phyloP scores from a whole-genome alignment of 2,888 invertebrate genomes.

The Dicranocentrus wangi region DNA sequence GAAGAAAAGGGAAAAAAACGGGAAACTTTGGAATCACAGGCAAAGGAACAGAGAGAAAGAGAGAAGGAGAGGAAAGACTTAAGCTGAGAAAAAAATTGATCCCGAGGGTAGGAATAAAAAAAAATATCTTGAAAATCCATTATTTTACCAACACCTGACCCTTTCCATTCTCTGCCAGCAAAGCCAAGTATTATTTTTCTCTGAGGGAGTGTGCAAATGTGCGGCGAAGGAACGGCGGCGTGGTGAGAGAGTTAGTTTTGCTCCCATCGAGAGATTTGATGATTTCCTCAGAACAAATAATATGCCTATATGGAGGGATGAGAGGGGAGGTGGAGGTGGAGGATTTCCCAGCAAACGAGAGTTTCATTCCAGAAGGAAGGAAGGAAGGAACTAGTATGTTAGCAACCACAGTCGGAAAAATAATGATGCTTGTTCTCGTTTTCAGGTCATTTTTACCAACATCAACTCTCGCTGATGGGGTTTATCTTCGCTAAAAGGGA shows the following conservation, averaged over 20 bases:
- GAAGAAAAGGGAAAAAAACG: no score
- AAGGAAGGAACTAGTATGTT: no score
- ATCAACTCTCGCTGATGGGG: no score
- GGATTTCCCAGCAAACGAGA: no score
- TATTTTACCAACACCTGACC: conserved; percentile 36
- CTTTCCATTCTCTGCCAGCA: conserved; percentile 10
- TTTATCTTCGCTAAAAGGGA: no score
- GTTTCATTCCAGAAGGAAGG: no score
- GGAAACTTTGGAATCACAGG: conserved; percentile 4
- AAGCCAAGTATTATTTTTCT: not conserved
- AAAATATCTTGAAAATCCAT: conserved; percentile 27
- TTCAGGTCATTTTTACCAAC: conserved; percentile 7
- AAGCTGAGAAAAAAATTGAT: conserved; percentile 53
- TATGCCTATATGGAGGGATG: no score
- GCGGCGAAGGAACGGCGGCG: no score
- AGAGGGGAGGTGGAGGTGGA: no score
- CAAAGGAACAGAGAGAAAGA: conserved; percentile 8
- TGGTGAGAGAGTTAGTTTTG: no score
- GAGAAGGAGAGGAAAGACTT: conserved; percentile 7
- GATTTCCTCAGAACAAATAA: no score
- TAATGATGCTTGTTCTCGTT: conserved; percentile 8
- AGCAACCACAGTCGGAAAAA: conserved; percentile 5
- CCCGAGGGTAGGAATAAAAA: conserved; percentile 39
- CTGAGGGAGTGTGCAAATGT: not conserved
- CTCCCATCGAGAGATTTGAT: not conserved